These are phyloP conservation scores for Orchesella flavescens DNA, from an alignment of 2,888 invertebrate species.

Conservation along the genomic window DNA sequence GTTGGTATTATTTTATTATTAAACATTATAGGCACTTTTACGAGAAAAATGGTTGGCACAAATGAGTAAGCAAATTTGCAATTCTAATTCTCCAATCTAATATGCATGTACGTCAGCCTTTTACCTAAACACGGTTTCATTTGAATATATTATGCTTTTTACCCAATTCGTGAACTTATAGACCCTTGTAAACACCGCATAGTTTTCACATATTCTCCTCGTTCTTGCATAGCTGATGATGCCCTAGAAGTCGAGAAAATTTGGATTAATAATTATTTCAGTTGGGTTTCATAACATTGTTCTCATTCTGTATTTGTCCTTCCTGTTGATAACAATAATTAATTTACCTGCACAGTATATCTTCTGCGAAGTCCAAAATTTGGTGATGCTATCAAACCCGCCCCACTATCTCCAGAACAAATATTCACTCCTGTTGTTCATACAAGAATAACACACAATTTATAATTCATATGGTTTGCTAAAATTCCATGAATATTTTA, in stretches of 20 bases:
- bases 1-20: too few relatives aligned
- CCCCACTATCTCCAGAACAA: slow-evolving; percentile 54
- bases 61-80: too few relatives aligned
- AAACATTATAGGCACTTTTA: too few relatives aligned
- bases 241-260: slow-evolving; percentile 26
- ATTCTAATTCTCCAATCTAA: too few relatives aligned
- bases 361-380: slow-evolving; percentile 51
- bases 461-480: not conserved
- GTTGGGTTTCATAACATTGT: too few relatives aligned
- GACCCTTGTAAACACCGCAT: slow-evolving; percentile 60
- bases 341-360: slow-evolving; percentile 48
- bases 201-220: slow-evolving; percentile 60
- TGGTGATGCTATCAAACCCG: slow-evolving; percentile 47
- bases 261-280: too few relatives aligned
- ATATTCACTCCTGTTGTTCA: slow-evolving; percentile 37
- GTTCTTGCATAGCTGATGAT: slow-evolving; percentile 58
- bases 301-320: too few relatives aligned
- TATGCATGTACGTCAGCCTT: too few relatives aligned
- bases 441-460: too few relatives aligned
- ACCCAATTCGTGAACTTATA: slow-evolving; percentile 60
- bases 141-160: slow-evolving; percentile 34
- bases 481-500: slow-evolving; percentile 1
- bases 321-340: too few relatives aligned
- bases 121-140: slow-evolving; percentile 13
- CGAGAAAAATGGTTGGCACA: too few relatives aligned